Conservation (phyloP, 1,140 invertebrate species). For the Lamellibrachia luymesi region DNA sequence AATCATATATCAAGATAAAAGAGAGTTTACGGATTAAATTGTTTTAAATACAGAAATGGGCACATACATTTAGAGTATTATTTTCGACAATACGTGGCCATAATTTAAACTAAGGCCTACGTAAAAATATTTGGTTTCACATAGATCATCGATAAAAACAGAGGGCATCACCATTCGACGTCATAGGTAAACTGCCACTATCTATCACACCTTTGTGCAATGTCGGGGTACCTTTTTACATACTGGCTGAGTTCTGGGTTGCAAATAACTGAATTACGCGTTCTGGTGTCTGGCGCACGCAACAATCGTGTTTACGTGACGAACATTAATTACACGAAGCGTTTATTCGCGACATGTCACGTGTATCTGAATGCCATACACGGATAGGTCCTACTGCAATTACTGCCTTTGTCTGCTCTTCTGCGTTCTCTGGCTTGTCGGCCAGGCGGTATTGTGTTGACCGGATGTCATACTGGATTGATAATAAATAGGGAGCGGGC, state of each 20-base stretch:
- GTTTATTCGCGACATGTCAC: background rate
- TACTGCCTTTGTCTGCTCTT: background rate
- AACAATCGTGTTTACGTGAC: background rate
- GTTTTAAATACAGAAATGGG: background rate
- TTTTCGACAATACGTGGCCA: background rate
- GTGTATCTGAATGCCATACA: background rate
- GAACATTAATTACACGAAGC: background rate
- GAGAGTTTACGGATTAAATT: background rate
- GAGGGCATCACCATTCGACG: background rate
- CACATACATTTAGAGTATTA: background rate
- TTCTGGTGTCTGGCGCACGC: background rate
- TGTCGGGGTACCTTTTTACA: background rate
- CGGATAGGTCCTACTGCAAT: background rate
- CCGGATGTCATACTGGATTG: background rate
- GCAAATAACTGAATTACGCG: background rate
- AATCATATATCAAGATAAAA: no score
- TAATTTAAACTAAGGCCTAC: background rate
- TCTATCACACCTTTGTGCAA: background rate
- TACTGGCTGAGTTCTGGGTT: background rate
- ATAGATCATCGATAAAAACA: background rate
- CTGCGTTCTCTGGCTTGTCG: background rate
- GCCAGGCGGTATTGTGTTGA: background rate
- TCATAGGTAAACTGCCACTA: background rate
- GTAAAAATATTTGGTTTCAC: background rate
- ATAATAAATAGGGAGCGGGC: no score